phyloP scores from a whole-genome alignment of 2,888 invertebrate genomes.

The Pogonocherus hispidulus region DNA sequence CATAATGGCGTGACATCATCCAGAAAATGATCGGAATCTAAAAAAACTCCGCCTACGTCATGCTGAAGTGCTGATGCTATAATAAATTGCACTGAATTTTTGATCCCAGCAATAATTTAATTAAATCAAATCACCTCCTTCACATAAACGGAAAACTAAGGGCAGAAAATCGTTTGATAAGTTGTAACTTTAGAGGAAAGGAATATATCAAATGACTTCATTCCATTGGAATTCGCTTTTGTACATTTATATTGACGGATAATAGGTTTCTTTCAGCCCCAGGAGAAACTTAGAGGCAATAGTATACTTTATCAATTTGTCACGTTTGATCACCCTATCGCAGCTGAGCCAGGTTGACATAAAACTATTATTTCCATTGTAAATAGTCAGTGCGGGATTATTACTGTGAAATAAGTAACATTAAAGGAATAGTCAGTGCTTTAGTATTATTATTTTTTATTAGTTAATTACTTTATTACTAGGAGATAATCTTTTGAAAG shows the following conservation, averaged over 20 bases:
- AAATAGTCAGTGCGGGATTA: neutral
- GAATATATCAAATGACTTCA: slow-evolving; percentile 1
- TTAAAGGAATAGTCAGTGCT: too few relatives aligned
- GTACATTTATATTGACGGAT: neutral
- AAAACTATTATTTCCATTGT: neutral
- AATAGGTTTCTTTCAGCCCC: neutral
- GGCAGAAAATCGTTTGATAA: neutral
- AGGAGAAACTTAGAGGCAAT: neutral
- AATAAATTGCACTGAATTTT: slow-evolving; percentile 57
- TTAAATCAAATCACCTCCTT: slow-evolving; percentile 22
- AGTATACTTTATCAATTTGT: slow-evolving; percentile 1
- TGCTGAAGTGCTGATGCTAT: slow-evolving; percentile 61
- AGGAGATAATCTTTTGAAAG: too few relatives aligned
- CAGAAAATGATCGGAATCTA: slow-evolving; percentile 21
- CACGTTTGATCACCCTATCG: neutral
- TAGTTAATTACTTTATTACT: too few relatives aligned
- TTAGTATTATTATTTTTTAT: too few relatives aligned
- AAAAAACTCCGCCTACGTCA: slow-evolving; percentile 54
- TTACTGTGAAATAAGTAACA: too few relatives aligned
- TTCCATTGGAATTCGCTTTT: neutral
- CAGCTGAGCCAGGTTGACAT: neutral
- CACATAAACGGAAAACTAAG: slow-evolving; percentile 1
- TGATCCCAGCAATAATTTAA: slow-evolving; percentile 49
- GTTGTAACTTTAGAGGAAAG: slow-evolving; percentile 32
- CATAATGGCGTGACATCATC: neutral